Percentiles rank a stretch among this genome's conserved stretches.
Conservation (phyloP, 1,140 invertebrate species). For the Magallana gigas region DNA sequence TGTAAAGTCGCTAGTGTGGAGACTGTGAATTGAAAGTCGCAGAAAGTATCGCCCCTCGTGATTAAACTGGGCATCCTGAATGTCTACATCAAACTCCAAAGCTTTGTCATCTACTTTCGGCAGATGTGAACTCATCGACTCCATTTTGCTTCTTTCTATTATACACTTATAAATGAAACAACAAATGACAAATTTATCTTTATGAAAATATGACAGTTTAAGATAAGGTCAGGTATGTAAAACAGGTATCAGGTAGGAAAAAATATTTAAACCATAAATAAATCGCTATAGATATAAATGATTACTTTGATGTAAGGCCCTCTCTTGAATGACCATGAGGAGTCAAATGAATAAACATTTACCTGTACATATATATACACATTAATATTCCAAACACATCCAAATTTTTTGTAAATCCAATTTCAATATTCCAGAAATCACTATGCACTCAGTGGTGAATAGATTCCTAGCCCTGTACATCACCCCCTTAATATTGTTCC, state of each 20-base stretch:
- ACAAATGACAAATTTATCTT: no score
- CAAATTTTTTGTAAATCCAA: background rate
- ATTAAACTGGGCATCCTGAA: constrained; percentile 72
- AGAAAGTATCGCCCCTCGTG: constrained; percentile 69
- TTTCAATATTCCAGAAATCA: background rate
- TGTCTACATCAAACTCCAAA: constrained; percentile 69
- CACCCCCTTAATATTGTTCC: background rate
- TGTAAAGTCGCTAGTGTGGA: constrained; percentile 66
- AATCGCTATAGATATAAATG: no score
- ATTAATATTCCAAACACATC: background rate
- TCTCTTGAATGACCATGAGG: no score
- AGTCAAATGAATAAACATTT: no score
- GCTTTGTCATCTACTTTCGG: constrained; percentile 64
- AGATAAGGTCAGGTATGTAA: no score
- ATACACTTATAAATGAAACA: no score
- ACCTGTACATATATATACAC: no score
- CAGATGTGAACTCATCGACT: constrained; percentile 49
- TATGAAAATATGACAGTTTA: no score
- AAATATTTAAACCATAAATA: no score
- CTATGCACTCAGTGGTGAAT: background rate
- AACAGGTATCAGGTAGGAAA: no score
- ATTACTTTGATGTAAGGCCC: no score
- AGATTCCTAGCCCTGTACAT: background rate
- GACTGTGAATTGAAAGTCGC: constrained; percentile 68
- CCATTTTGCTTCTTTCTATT: constrained; percentile 30